Conservation (phyloP, 2,888 invertebrate species). For the Blastobasis lacticolella region DNA sequence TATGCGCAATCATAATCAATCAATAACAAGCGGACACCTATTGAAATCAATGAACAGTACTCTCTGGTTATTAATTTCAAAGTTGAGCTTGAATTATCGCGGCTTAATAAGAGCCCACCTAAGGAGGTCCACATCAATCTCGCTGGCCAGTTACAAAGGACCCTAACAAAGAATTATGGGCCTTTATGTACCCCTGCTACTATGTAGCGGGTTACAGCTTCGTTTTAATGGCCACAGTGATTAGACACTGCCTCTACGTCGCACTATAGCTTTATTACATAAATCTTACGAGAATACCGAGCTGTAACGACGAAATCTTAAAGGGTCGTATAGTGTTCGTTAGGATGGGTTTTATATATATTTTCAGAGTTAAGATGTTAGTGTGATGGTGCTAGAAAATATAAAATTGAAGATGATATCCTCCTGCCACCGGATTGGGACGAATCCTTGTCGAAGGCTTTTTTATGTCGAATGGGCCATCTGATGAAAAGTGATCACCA, state of each 20-base stretch:
- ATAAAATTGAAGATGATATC: no score
- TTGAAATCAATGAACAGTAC: conserved; percentile 26
- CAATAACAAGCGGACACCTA: no score
- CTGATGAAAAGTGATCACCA: no score
- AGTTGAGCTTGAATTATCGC: conserved; percentile 41
- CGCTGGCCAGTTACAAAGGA: conserved; percentile 53
- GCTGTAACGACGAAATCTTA: conserved; percentile 44
- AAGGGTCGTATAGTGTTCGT: conserved; percentile 37
- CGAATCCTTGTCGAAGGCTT: no score
- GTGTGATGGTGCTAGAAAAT: no score
- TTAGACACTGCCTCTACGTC: conserved; percentile 57
- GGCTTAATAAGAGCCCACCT: conserved; percentile 65
- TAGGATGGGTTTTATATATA: conserved; percentile 12
- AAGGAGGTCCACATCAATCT: conserved; percentile 67
- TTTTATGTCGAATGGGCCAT: no score
- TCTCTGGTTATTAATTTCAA: conserved; percentile 31
- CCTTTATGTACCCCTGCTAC: conserved; percentile 59
- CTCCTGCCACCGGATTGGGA: no score
- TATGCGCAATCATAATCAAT: no score
- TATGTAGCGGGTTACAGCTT: conserved; percentile 68
- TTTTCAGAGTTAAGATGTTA: no score
- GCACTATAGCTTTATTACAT: conserved; percentile 57
- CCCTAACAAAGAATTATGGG: conserved; percentile 64
- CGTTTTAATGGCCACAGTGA: conserved; percentile 65
- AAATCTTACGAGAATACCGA: conserved; percentile 41